phyloP scores from a whole-genome alignment of 2,113 vertebrate species.

The Phyllostomus discolor region DNA sequence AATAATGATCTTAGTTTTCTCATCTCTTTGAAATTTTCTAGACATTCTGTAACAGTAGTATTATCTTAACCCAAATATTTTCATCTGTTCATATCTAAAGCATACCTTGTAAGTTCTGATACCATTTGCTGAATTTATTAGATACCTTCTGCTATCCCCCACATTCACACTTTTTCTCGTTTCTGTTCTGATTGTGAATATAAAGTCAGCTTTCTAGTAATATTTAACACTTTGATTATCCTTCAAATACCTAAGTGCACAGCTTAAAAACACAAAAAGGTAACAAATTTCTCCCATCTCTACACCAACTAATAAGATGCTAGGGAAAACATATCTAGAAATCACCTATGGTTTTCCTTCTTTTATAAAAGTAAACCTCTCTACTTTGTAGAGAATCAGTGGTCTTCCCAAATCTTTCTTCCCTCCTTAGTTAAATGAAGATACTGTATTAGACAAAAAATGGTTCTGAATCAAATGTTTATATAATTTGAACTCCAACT shows the following conservation, averaged over 20 bases:
- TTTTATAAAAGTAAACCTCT: conserved; percentile 5
- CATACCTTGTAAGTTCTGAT: background rate
- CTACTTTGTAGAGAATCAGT: background rate
- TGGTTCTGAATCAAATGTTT: background rate
- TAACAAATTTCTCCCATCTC: background rate
- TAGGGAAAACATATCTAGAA: background rate
- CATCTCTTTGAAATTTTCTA: background rate
- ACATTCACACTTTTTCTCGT: background rate
- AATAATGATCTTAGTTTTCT: background rate
- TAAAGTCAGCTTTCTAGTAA: background rate
- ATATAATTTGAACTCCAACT: background rate
- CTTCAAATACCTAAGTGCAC: background rate
- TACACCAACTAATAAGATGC: background rate
- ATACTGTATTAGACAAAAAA: background rate
- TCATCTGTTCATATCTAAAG: background rate
- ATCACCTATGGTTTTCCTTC: background rate
- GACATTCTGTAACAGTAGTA: background rate
- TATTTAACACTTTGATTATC: background rate
- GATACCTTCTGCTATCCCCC: background rate
- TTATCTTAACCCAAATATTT: background rate
- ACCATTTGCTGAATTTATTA: background rate
- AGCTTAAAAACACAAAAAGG: background rate
- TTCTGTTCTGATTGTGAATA: background rate
- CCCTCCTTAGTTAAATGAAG: conserved; percentile 15
- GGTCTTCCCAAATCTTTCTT: background rate